Evolutionary conservation across 2,888 invertebrate genomes (phyloP).

Genomic region (Thereva unica): DNA sequence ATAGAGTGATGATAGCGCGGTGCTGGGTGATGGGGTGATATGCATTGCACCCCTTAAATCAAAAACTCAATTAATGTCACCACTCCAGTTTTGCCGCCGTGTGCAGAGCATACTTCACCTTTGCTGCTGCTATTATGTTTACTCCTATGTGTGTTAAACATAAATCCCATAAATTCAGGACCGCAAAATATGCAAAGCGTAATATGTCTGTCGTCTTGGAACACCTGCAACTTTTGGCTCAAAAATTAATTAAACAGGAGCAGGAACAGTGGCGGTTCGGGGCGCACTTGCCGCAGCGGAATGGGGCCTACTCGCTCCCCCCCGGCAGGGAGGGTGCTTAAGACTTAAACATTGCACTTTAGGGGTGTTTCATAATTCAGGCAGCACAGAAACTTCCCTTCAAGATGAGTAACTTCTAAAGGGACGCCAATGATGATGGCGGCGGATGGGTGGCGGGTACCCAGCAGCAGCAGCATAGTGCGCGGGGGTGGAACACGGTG

Average conservation of each 20-base stretch:
- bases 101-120: constrained; percentile 23
- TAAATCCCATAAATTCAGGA: constrained; percentile 41
- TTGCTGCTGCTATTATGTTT: constrained; percentile 28
- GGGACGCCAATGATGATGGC: no score
- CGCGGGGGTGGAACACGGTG: constrained; percentile 1
- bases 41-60: constrained; percentile 33
- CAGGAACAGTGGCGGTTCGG: constrained; percentile 22
- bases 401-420: constrained; percentile 13
- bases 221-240: constrained; percentile 37
- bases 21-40: constrained; percentile 2
- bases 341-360: constrained; percentile 31
- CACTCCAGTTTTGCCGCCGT: constrained; percentile 33
- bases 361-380: constrained; percentile 29
- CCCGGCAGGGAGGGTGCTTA: constrained; percentile 3
- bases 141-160: constrained; percentile 29
- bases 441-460: no score
- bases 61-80: constrained; percentile 42
- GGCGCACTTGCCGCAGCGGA: constrained; percentile 6
- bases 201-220: constrained; percentile 41
- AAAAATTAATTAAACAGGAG: constrained; percentile 34
- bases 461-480: no score
- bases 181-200: constrained; percentile 42
- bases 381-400: constrained; percentile 16
- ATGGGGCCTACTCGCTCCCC: background rate
- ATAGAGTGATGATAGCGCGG: constrained; percentile 17